Base-by-base conservation (phyloP, 2,888 invertebrate species). In the Callyntrura guangdongensis region DNA sequence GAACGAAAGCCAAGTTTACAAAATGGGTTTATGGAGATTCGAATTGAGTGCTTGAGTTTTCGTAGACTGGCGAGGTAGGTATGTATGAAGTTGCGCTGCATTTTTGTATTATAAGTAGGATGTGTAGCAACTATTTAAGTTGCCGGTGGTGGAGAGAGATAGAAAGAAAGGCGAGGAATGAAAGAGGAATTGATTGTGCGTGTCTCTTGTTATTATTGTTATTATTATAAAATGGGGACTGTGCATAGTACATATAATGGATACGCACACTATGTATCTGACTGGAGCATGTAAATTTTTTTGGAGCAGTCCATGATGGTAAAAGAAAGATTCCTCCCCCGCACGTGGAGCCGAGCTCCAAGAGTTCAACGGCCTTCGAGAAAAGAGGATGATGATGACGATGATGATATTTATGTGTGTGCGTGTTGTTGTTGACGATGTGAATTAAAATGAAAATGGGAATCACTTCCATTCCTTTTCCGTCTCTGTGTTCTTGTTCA, bases 341-440 rank as follows among this genome's bases (percentile, higher is more conserved):
- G 93, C 93, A 93, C 93, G 93, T 93, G 93, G 92, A 89, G 89
- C 77, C 87, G 88, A 89, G 85, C 85, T 86, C 81, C 85, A 77
- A 92, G 90, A 93, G 94, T 93, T 94, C 94, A 94, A 93, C 90
- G 94, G 91, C 94, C 94, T 93, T 92, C 89, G 88, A 82, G 36
- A 36, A 36, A 36, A 36, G 36, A 36, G 36, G 36, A 36, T 61
- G 77, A 64, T 53, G 45, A 14, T 45, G 77, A 14, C 27, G 87
- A 56, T 61, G 61, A 77, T 77, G 77, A 87, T 87, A 61, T 14
- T 53, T 77, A 20, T 72, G 22, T 22, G 22, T 61, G 36, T 45
- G 72, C 27, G 69, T 45, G 69, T 69, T 49, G 59, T 47, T 9
- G 47, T 22, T 74, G 72, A 20, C 20, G 83, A 69, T 86, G 79